Conservation (phyloP, 1,140 invertebrate genomes). For the Drosophila fuyamai region DNA sequence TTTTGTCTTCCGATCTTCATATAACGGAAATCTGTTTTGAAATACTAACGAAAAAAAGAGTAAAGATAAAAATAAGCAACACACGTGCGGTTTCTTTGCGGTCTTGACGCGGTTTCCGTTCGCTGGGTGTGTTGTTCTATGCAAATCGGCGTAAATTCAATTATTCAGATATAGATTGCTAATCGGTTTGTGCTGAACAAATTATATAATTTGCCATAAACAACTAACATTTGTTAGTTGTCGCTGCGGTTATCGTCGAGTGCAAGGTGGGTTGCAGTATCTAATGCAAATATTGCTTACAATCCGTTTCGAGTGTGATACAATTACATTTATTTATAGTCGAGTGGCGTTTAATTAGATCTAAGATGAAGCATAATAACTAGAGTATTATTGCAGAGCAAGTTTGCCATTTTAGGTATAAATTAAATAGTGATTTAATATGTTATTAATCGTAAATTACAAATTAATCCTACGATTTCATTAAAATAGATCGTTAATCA, state of each 20-base stretch:
- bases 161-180: slow-evolving; percentile 28
- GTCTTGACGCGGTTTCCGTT: slow-evolving; percentile 16
- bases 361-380: neutral
- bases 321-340: slow-evolving; percentile 15
- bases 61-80: slow-evolving; percentile 5
- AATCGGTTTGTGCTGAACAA: slow-evolving; percentile 47
- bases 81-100: slow-evolving; percentile 35
- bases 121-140: slow-evolving; percentile 43
- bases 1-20: slow-evolving; percentile 6
- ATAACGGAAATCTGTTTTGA: neutral
- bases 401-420: neutral
- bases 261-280: slow-evolving; percentile 62
- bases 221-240: slow-evolving; percentile 50
- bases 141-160: slow-evolving; percentile 40
- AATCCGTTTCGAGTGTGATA: slow-evolving; percentile 11
- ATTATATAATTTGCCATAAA: slow-evolving; percentile 70
- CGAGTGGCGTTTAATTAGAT: slow-evolving; percentile 12
- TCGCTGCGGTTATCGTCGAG: slow-evolving; percentile 41
- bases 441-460: too few species aligned
- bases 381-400: neutral
- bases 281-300: slow-evolving; percentile 20
- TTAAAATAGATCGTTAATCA: neutral
- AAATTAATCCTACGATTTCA: neutral
- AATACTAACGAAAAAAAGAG: slow-evolving; percentile 2
- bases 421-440: neutral